Conservation (phyloP, 30 jellyfish, hydroid and myxozoan genomes). For the Aurelia aurita complex sp. Pacific region DNA sequence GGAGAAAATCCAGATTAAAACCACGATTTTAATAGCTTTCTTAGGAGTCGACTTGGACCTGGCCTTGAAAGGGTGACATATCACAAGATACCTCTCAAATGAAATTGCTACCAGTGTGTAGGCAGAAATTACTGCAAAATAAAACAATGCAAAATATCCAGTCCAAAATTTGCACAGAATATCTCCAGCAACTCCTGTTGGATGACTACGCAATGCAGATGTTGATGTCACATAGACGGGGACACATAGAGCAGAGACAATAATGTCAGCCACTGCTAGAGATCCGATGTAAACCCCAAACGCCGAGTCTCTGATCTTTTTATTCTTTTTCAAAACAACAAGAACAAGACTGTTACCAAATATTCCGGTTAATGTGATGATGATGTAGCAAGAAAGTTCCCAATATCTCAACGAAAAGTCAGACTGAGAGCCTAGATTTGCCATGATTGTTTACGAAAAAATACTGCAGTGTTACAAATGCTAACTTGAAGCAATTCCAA, state of each 20-base stretch:
- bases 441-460: not conserved
- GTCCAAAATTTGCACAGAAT: conserved; percentile 37
- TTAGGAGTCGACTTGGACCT: conserved; percentile 25
- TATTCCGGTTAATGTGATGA: conserved; percentile 32
- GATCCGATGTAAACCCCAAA: not conserved
- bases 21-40: conserved; percentile 22
- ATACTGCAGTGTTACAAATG: too few relatives aligned
- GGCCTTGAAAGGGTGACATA: conserved; percentile 51
- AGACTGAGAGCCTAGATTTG: conserved; percentile 5
- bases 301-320: conserved; percentile 21
- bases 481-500: too few relatives aligned
- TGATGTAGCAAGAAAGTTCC: conserved; percentile 11
- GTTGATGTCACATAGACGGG: conserved; percentile 57
- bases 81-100: conserved; percentile 41
- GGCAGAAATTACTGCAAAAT: conserved; percentile 45
- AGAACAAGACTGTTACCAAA: conserved; percentile 35
- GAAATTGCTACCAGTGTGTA: conserved; percentile 48
- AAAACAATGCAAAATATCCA: conserved; percentile 39
- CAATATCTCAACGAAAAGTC: conserved; percentile 48
- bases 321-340: not conserved
- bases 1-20: conserved; percentile 28
- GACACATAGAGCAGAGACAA: conserved; percentile 28
- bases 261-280: not conserved
- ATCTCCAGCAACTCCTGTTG: conserved; percentile 50
- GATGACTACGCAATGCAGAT: conserved; percentile 37